Percentiles rank a stretch among this genome's conserved stretches.
Conservation (phyloP, 2,113 vertebrate genomes). For the Brevimyrus niger region DNA sequence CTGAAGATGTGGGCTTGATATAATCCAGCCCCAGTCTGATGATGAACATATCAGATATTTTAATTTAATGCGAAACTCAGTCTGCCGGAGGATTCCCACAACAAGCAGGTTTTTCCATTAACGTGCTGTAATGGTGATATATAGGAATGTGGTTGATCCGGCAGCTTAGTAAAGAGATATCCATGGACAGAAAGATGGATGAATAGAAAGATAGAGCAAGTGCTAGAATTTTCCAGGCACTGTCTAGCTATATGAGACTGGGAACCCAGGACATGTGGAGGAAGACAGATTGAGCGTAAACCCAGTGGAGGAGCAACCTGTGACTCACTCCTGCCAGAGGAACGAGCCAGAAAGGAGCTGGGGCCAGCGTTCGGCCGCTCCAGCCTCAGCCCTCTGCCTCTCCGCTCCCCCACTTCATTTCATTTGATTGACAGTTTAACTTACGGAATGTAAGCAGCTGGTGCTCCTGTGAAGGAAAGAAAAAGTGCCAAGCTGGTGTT, state of each 20-base stretch:
- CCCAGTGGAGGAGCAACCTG: neutral
- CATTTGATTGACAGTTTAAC: neutral
- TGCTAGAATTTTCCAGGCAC: conserved; percentile 1
- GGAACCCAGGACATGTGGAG: neutral
- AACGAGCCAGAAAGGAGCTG: neutral
- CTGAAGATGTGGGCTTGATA: neutral
- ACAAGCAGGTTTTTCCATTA: neutral
- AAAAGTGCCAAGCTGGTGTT: neutral
- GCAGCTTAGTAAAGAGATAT: neutral
- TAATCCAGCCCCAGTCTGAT: neutral
- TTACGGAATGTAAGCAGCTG: neutral
- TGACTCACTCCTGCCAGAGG: neutral
- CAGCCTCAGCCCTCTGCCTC: neutral
- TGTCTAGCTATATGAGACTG: neutral
- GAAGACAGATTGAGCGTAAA: neutral
- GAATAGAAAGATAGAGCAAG: neutral
- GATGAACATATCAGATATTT: neutral
- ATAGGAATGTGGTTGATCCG: neutral
- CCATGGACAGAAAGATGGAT: neutral
- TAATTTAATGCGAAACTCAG: neutral
- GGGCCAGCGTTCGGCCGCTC: neutral
- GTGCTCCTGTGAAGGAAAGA: neutral
- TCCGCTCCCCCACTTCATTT: neutral
- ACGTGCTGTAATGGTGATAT: neutral
- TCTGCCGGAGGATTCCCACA: neutral